Conservation (phyloP, 1,140 invertebrate genomes). For the Phenacoccus solenopsis region DNA sequence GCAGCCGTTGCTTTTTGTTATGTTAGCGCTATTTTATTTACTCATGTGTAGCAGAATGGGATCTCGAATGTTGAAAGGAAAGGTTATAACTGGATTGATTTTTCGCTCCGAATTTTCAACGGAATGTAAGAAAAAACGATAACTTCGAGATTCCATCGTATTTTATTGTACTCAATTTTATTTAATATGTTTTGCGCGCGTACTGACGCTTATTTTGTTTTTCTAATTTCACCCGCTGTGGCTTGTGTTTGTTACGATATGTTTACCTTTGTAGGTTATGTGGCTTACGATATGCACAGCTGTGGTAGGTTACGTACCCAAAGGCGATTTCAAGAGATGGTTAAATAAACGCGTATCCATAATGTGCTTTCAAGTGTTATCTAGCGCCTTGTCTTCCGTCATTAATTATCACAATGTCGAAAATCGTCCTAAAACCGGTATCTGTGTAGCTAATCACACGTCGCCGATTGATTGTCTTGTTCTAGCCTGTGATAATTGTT, state of each 20-base stretch:
- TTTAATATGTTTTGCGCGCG: no score
- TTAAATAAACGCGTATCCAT: slow-evolving; percentile 67
- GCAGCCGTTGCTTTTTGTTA: no score
- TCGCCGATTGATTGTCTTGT: slow-evolving; percentile 96
- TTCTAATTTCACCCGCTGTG: background rate
- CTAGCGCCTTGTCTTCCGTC: slow-evolving; percentile 73
- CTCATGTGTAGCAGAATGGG: no score
- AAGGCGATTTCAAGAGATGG: slow-evolving; percentile 56
- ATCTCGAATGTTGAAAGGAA: no score
- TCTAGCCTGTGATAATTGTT: slow-evolving; percentile 93
- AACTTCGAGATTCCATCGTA: no score
- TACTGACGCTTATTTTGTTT: background rate
- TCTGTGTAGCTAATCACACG: slow-evolving; percentile 99
- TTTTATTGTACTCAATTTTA: no score
- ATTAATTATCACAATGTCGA: slow-evolving; percentile 78
- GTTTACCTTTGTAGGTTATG: slow-evolving; percentile 58
- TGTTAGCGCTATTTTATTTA: no score
- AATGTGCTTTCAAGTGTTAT: slow-evolving; percentile 79
- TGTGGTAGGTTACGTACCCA: slow-evolving; percentile 66
- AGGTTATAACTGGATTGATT: no score
- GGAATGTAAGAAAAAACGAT: no score
- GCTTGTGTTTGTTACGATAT: slow-evolving; percentile 3
- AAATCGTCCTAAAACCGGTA: slow-evolving; percentile 67
- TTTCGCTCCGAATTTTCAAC: no score
- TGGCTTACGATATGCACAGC: slow-evolving; percentile 72